Percentiles rank a stretch among this genome's conserved stretches.
phyloP scores from a whole-genome alignment of 1,140 invertebrate genomes.

The Trichoplusia ni region DNA sequence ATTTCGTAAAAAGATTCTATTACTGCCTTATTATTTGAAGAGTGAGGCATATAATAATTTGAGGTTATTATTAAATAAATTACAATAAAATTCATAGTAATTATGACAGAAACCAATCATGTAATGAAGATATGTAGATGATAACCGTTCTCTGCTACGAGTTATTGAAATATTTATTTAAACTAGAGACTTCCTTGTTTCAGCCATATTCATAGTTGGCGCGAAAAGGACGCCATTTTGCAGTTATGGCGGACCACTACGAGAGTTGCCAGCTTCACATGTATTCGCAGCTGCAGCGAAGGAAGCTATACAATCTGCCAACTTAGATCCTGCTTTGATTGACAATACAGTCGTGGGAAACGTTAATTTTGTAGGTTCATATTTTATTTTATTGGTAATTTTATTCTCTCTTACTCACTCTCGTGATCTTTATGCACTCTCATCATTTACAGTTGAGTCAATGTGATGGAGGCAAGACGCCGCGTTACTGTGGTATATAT shows the following conservation, averaged over 20 bases:
- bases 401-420: no score
- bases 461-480: conserved; percentile 73
- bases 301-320: conserved; percentile 56
- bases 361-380: conserved; percentile 66
- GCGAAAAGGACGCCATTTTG: conserved; percentile 74
- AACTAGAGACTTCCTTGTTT: conserved; percentile 55
- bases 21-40: no score
- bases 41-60: no score
- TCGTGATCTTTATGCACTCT: no score
- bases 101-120: no score
- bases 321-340: conserved; percentile 52
- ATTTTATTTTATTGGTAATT: background rate
- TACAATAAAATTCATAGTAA: no score
- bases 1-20: no score
- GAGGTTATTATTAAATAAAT: no score
- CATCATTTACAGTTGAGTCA: conserved; percentile 64
- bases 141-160: no score
- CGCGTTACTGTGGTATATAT: conserved; percentile 67
- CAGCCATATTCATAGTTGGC: conserved; percentile 67
- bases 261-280: conserved; percentile 59
- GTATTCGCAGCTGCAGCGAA: conserved; percentile 66
- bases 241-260: conserved; percentile 60
- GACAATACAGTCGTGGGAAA: conserved; percentile 71
- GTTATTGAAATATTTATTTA: no score
- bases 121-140: no score